These are phyloP conservation scores for Lochmaea crataegi DNA, from an alignment of 2,888 invertebrate genomes.

Conservation along the genomic window DNA sequence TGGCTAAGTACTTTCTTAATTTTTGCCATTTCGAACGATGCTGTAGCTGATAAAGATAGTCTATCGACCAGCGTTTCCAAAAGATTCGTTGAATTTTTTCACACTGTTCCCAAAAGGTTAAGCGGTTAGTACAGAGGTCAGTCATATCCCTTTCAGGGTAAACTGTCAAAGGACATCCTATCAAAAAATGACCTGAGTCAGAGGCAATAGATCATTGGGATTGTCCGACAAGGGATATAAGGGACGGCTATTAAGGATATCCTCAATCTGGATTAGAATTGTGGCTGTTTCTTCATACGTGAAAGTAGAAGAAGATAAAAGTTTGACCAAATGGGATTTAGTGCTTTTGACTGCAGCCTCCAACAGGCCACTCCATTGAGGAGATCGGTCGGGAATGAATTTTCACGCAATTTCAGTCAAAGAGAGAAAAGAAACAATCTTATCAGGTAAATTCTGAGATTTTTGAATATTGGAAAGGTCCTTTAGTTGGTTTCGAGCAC, in stretches of 20 bases:
- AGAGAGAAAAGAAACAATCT: background rate
- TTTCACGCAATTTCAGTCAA: background rate
- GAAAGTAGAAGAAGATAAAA: background rate
- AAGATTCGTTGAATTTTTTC: constrained; percentile 1
- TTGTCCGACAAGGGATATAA: background rate
- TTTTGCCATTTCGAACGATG: constrained; percentile 18
- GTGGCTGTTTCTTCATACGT: background rate
- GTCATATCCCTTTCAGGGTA: background rate
- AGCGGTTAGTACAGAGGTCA: background rate
- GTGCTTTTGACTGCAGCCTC: background rate
- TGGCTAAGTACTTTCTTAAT: background rate
- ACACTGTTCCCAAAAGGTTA: constrained; percentile 20
- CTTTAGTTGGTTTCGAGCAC: background rate
- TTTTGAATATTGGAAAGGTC: too few species aligned
- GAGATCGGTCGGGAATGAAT: background rate
- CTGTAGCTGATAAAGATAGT: constrained; percentile 13
- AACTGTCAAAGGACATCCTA: background rate
- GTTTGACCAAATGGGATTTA: background rate
- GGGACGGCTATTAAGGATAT: background rate
- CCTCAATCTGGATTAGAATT: background rate
- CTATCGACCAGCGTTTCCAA: constrained; percentile 16
- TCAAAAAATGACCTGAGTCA: constrained; percentile 6
- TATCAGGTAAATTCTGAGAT: background rate
- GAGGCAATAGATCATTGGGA: background rate
- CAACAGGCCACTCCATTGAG: background rate